Percentiles rank a stretch among this genome's conserved stretches.
Evolutionary conservation across 1,140 invertebrate genomes (phyloP).

Genomic region (Penaeus japonicus): DNA sequence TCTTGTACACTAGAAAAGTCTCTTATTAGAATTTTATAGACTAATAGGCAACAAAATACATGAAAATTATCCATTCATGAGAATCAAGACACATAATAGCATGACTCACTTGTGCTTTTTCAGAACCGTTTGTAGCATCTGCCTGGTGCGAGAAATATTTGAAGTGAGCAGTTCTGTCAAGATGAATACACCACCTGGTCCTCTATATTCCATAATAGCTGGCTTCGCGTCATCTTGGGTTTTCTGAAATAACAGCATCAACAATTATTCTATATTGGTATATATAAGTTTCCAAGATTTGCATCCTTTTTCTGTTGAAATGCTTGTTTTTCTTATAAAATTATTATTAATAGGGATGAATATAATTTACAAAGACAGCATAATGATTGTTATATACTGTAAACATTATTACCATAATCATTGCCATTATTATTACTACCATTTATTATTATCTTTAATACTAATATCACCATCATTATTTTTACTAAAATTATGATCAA

Average conservation of each 20-base stretch:
- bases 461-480: too few relatives aligned
- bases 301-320: too few relatives aligned
- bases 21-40: not conserved
- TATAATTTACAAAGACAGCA: too few relatives aligned
- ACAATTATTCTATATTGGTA: not conserved
- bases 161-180: conserved; percentile 60
- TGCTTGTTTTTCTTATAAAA: too few relatives aligned
- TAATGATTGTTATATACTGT: too few relatives aligned
- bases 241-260: conserved; percentile 28
- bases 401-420: too few relatives aligned
- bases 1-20: conserved; percentile 13
- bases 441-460: too few relatives aligned
- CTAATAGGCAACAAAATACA: too few relatives aligned
- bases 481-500: too few relatives aligned
- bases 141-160: conserved; percentile 45
- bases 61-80: not conserved
- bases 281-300: too few relatives aligned
- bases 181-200: conserved; percentile 58
- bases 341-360: too few relatives aligned
- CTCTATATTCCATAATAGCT: conserved; percentile 58
- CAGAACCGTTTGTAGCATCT: not conserved
- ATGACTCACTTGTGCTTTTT: conserved; percentile 22
- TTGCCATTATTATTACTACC: too few relatives aligned
- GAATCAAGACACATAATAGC: not conserved
- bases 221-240: conserved; percentile 50